These are phyloP conservation scores for Sabellastarte sp. DNA, from an alignment of 2,888 invertebrate species.

Conservation along the genomic window DNA sequence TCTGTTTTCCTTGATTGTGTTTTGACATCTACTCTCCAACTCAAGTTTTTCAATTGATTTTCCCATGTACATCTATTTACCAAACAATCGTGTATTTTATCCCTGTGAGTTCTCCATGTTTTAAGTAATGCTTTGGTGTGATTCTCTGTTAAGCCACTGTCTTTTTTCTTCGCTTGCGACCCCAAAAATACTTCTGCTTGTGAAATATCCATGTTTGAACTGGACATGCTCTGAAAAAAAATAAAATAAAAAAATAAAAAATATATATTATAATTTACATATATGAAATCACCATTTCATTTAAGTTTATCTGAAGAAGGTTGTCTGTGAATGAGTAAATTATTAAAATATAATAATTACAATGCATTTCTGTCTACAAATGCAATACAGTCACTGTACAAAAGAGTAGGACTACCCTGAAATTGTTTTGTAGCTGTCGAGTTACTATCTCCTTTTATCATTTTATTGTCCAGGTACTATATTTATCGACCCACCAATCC, in stretches of 20 bases:
- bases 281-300: no score
- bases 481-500: no score
- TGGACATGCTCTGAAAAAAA: constrained; percentile 48
- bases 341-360: no score
- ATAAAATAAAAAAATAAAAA: background rate
- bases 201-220: constrained; percentile 54
- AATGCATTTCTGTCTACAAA: no score
- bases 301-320: background rate
- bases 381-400: no score
- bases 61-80: constrained; percentile 43
- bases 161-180: constrained; percentile 49
- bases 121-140: constrained; percentile 47
- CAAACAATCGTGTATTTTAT: constrained; percentile 49
- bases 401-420: no score
- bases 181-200: constrained; percentile 54
- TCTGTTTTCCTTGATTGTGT: constrained; percentile 3
- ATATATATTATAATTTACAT: no score
- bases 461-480: no score
- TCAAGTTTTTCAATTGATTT: constrained; percentile 44
- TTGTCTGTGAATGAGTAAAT: no score
- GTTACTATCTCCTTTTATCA: no score
- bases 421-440: no score
- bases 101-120: constrained; percentile 54
- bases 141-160: constrained; percentile 49
- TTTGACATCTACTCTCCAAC: constrained; percentile 52